Percentiles rank a stretch among this genome's conserved stretches.
Evolutionary conservation across 2,113 vertebrate species (phyloP).

Genomic region (Sorex fumeus): DNA sequence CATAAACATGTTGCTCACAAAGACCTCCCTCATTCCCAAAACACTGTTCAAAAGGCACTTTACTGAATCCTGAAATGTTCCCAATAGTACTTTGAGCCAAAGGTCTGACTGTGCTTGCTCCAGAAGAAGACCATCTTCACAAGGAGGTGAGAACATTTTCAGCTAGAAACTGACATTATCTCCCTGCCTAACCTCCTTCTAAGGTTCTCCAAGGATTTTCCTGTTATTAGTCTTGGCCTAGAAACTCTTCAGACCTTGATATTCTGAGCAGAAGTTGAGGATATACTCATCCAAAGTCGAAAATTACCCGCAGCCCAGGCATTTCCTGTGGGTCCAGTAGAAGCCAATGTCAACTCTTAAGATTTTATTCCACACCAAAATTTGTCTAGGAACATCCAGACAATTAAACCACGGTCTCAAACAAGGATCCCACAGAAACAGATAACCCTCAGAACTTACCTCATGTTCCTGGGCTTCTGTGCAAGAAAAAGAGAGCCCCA

Average conservation of each 20-base stretch:
- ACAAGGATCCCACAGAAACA: neutral
- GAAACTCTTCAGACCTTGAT: constrained; percentile 21
- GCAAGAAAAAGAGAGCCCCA: neutral
- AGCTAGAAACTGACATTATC: neutral
- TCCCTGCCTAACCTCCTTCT: neutral
- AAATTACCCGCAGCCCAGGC: constrained; percentile 50
- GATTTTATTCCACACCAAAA: neutral
- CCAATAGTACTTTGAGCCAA: neutral
- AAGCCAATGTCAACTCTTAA: neutral
- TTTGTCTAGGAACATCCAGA: neutral
- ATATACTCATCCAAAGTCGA: constrained; percentile 56
- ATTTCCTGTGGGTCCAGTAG: constrained; percentile 47
- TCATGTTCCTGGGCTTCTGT: neutral
- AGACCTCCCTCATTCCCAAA: neutral
- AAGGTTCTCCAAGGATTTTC: neutral
- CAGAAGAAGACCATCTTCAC: neutral
- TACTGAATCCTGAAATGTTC: neutral
- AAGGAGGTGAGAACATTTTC: neutral
- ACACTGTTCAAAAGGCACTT: neutral
- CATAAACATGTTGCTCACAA: fast-evolving
- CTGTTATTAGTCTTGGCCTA: constrained; percentile 33
- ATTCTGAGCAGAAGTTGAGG: constrained; percentile 38
- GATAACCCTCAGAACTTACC: neutral
- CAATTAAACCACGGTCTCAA: neutral
- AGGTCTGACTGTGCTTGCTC: neutral